Percentiles rank a stretch among this genome's conserved stretches.
These are phyloP conservation scores for Cossypha niveicapilla DNA, from an alignment of 2,797 vertebrate species.

Conservation along the genomic window DNA sequence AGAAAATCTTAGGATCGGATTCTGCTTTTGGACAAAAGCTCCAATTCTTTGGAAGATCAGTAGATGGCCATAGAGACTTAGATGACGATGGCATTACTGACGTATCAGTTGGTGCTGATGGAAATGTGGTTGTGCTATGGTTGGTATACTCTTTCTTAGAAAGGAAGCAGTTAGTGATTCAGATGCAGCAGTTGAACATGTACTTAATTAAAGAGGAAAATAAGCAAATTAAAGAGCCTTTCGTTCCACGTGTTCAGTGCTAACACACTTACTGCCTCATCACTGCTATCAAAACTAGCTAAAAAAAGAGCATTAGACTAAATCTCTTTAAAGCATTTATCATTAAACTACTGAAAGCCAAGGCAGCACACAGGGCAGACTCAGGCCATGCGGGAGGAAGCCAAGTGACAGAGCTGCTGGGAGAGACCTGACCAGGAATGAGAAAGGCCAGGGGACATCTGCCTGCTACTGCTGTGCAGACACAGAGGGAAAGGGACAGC, in stretches of 20 bases:
- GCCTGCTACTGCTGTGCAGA: not conserved
- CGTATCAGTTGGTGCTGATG: slow-evolving; percentile 85
- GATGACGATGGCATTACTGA: slow-evolving; percentile 85
- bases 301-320: not conserved
- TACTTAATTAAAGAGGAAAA: not conserved
- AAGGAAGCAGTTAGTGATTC: not conserved
- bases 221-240: not conserved
- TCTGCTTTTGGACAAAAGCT: slow-evolving; percentile 77
- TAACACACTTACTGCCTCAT: not conserved
- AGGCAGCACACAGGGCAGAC: not conserved
- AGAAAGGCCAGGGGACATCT: not conserved
- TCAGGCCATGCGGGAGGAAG: not conserved
- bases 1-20: slow-evolving; percentile 86
- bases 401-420: fast-evolving
- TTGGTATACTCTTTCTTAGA: slow-evolving; percentile 65
- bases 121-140: slow-evolving; percentile 89
- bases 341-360: not conserved
- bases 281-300: not conserved
- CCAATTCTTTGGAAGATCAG: slow-evolving; percentile 87
- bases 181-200: not conserved
- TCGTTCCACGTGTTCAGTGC: not conserved
- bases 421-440: not conserved
- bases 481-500: not conserved
- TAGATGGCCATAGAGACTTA: slow-evolving; percentile 85
- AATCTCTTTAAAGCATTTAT: not conserved